These are phyloP conservation scores for Callipepla squamata DNA, from an alignment of 2,113 vertebrate species.

Conservation along the genomic window DNA sequence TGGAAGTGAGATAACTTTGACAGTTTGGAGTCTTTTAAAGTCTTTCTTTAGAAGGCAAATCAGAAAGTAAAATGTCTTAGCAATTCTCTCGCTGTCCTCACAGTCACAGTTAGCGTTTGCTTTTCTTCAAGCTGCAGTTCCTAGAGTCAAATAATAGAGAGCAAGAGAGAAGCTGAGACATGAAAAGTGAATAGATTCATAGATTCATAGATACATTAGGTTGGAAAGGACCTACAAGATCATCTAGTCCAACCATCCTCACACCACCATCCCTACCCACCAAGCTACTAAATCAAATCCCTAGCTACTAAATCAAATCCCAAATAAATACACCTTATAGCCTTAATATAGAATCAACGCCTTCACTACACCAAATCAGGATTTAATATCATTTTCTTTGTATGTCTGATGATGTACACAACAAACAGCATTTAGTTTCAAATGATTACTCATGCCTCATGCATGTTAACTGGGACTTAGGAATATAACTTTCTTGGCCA, in stretches of 20 bases:
- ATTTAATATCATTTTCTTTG: background rate
- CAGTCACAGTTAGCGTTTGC: background rate
- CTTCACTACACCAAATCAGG: background rate
- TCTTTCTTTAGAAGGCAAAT: background rate
- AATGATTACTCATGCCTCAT: background rate
- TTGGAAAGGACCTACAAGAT: no score
- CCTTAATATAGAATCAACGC: background rate
- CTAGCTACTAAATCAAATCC: no score
- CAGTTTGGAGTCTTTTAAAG: background rate
- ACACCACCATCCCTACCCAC: no score
- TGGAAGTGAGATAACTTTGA: background rate
- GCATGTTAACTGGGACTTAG: background rate
- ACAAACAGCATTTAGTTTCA: background rate
- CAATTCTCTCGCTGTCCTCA: background rate
- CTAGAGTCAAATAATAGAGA: background rate
- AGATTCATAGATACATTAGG: no score
- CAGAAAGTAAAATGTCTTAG: background rate
- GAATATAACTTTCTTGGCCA: background rate
- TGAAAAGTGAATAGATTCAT: background rate
- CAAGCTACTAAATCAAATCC: no score
- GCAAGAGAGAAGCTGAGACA: background rate
- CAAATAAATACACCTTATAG: background rate
- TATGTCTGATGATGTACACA: background rate
- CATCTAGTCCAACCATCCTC: no score
- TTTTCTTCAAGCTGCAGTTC: background rate